These are phyloP conservation scores for Allolobophora icterica DNA, from an alignment of 2,888 invertebrate genomes.

Conservation along the genomic window DNA sequence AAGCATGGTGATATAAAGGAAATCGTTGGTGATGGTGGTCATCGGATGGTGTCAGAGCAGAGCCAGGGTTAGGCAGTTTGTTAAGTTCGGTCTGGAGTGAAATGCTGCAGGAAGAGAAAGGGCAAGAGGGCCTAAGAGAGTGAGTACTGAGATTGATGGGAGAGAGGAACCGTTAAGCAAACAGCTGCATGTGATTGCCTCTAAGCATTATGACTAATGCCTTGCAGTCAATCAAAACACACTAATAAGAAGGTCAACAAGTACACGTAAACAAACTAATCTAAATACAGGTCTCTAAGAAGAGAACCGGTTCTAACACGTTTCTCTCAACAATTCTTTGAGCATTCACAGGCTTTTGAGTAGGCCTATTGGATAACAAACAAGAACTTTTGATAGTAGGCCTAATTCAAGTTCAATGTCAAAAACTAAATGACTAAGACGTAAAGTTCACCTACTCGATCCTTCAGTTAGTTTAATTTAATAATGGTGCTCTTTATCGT, in stretches of 20 bases:
- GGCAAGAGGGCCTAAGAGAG: too few species aligned
- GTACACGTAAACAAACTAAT: not conserved
- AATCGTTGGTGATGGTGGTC: too few species aligned
- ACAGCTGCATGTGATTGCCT: not conserved
- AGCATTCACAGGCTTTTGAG: not conserved
- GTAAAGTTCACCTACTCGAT: not conserved
- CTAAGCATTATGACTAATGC: not conserved
- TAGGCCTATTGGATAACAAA: not conserved
- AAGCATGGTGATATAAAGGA: too few species aligned
- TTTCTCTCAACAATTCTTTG: not conserved
- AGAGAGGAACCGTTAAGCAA: too few species aligned
- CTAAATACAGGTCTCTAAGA: not conserved
- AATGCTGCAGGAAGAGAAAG: too few species aligned
- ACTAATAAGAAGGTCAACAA: not conserved
- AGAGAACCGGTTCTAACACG: not conserved
- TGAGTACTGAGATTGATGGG: too few species aligned
- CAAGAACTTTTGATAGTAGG: too few species aligned
- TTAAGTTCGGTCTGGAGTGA: too few species aligned
- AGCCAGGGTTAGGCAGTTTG: too few species aligned
- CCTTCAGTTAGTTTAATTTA: not conserved
- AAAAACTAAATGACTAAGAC: not conserved
- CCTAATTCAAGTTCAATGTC: too few species aligned
- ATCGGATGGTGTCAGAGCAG: too few species aligned
- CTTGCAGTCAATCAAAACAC: not conserved
- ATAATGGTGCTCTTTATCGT: not conserved